phyloP scores from a whole-genome alignment of 2,888 invertebrate species.

The Volucella inflata region DNA sequence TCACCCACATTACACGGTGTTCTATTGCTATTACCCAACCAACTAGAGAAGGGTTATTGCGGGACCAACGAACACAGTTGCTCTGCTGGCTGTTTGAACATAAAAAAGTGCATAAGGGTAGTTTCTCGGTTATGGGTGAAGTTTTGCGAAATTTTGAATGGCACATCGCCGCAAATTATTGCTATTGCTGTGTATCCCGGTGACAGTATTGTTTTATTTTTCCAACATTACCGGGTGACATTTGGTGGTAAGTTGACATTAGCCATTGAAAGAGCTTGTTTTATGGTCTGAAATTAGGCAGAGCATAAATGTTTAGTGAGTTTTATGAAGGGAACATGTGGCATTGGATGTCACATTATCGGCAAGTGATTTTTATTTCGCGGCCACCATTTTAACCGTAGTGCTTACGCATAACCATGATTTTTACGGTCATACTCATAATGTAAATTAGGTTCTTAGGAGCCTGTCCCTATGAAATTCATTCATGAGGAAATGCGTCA shows the following conservation, averaged over 20 bases:
- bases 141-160: conserved; percentile 64
- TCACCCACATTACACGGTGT: not conserved
- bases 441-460: no score
- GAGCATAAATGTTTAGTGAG: conserved; percentile 41
- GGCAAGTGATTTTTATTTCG: not conserved
- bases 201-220: conserved; percentile 49
- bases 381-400: no score
- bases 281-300: conserved; percentile 44
- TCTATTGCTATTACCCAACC: not conserved
- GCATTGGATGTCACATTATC: not conserved
- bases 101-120: conserved; percentile 70
- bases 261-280: conserved; percentile 31
- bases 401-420: no score
- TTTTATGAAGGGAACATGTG: conserved; percentile 40
- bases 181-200: conserved; percentile 45
- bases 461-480: no score
- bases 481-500: no score
- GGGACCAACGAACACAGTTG: conserved; percentile 44
- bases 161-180: conserved; percentile 67
- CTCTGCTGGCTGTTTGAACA: conserved; percentile 4
- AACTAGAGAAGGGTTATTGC: conserved; percentile 45
- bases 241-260: conserved; percentile 30
- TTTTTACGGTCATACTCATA: no score
- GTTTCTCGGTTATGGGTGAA: conserved; percentile 55
- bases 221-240: conserved; percentile 37